Conservation (phyloP, 2,888 invertebrate species). For the Steromphala cineraria region DNA sequence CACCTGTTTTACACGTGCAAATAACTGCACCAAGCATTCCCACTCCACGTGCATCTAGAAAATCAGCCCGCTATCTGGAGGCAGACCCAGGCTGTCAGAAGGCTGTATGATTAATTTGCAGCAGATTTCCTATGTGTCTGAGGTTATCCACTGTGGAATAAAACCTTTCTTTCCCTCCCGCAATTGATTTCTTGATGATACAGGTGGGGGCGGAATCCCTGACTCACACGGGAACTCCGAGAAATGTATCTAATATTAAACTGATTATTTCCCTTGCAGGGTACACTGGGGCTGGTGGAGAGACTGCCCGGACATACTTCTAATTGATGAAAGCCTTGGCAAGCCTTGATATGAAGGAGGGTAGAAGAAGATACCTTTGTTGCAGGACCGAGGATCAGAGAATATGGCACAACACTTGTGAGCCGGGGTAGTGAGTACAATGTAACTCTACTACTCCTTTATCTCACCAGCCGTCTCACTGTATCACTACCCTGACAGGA, state of each 20-base stretch:
- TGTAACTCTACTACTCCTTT: neutral
- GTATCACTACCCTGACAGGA: neutral
- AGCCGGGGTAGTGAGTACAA: neutral
- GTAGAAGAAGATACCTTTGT: conserved; percentile 3
- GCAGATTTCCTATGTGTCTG: conserved; percentile 1
- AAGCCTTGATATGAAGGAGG: neutral
- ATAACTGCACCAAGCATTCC: conserved; percentile 4
- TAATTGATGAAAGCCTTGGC: conserved; percentile 12
- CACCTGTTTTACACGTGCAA: conserved; percentile 16
- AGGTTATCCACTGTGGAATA: neutral
- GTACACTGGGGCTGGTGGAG: neutral
- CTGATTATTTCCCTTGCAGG: conserved; percentile 8
- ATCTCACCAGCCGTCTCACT: neutral
- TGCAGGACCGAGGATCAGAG: neutral
- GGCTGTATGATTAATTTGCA: conserved; percentile 7
- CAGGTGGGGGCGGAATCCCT: neutral
- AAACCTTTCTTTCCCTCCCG: neutral
- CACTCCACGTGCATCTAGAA: conserved; percentile 1
- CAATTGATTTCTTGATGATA: neutral
- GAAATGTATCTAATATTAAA: conserved; percentile 17
- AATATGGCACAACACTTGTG: neutral
- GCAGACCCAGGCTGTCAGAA: neutral
- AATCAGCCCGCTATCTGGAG: neutral
- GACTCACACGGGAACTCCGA: conserved; percentile 8
- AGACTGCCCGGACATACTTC: neutral